Conservation (phyloP, 2,888 invertebrate genomes). For the Branchipolynoe longqiensis region DNA sequence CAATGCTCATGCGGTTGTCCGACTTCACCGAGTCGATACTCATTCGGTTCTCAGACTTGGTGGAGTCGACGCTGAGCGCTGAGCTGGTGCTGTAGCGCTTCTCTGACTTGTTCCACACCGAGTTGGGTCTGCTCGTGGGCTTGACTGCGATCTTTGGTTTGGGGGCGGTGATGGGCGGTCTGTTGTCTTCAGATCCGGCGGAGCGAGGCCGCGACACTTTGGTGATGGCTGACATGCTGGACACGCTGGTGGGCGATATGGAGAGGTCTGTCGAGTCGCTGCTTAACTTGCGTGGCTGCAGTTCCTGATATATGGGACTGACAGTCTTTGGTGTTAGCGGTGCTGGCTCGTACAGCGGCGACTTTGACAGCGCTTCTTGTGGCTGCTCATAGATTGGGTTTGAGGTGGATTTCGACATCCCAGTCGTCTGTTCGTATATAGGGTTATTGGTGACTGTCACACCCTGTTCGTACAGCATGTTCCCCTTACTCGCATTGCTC, state of each 20-base stretch:
- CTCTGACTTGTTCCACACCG: constrained; percentile 34
- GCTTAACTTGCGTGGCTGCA: constrained; percentile 24
- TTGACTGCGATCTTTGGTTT: constrained; percentile 46
- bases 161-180: constrained; percentile 51
- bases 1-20: constrained; percentile 46
- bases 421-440: constrained; percentile 2
- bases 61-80: constrained; percentile 16
- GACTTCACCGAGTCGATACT: constrained; percentile 38
- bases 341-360: background rate
- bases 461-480: constrained; percentile 12
- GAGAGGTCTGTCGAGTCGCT: constrained; percentile 30
- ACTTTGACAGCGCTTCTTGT: background rate
- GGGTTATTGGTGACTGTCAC: constrained; percentile 23
- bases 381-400: constrained; percentile 36
- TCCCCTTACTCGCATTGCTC: background rate
- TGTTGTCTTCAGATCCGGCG: constrained; percentile 37
- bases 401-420: background rate
- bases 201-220: constrained; percentile 12
- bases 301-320: constrained; percentile 29
- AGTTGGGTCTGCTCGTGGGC: constrained; percentile 8
- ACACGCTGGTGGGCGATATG: background rate
- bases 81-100: constrained; percentile 51
- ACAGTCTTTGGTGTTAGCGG: background rate
- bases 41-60: constrained; percentile 25
- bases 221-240: background rate